Base-by-base conservation (phyloP, 1,140 invertebrate genomes). In the Amphibalanus amphitrite region DNA sequence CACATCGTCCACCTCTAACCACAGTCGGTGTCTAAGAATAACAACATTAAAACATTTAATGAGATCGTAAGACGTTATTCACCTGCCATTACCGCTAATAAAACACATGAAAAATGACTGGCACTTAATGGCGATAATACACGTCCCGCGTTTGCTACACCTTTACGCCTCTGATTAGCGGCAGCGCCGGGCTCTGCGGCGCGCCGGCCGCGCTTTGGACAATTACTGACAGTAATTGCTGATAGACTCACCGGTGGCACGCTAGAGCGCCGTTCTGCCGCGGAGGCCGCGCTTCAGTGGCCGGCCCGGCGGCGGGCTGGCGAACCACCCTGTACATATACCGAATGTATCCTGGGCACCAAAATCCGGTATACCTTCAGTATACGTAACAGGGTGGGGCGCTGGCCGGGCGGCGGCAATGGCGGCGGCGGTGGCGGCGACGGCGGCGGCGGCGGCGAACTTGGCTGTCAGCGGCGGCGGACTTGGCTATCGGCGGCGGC, bases 11-110 rank as follows among this genome's bases (percentile, higher is more conserved):
- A 20, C 1, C 20, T 8, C 20, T 59, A 23, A 23, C 47, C 20
- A 20, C 47, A 13, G 47, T 23, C 47, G 20, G 23, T 1, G 10
- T 59, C 47, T 17, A 59, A 59, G 47, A 59, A 59, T 23, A 59
- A 59, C 47, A 59, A 59, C 47, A 59, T 59, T 59, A 59, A 59
- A 59, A 59, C 47, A 59, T 59, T 59, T 59, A 59, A 59, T 59
- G 47, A 59, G 47, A 59, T 59, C 47, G 47, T 59, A 59, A 59
- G 47, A 6, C 47, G 47, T 59, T 59, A 59, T 59, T 59, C 47
- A 59, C 47, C 47, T 59, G 47, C 47, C 47, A 59, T 59, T 59
- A 20, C 20, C 20, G 47, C 47, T 59, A 59, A 59, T 59, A 59
- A 59, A 59, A 13, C 47, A 59, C 10, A 59, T 59, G 47, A 59